phyloP scores from a whole-genome alignment of 1,140 invertebrate genomes.

The Zaprionus nigranus region DNA sequence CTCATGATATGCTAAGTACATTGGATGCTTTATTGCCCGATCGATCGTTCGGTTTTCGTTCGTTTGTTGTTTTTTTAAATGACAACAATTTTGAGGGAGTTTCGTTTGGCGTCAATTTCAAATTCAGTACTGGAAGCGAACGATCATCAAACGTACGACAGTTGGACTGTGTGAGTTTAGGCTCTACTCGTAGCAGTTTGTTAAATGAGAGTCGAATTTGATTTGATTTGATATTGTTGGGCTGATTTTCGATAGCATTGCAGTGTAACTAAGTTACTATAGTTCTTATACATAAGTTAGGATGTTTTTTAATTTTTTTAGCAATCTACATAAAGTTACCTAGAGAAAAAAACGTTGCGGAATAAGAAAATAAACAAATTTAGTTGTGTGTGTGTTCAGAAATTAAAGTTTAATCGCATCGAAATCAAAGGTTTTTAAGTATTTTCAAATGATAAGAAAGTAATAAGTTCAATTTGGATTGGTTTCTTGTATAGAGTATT shows the following conservation, averaged over 20 bases:
- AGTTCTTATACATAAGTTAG: slow-evolving; percentile 54
- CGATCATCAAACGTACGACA: slow-evolving; percentile 62
- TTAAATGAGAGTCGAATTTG: slow-evolving; percentile 54
- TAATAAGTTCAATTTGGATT: slow-evolving; percentile 25
- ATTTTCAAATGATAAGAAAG: slow-evolving; percentile 41
- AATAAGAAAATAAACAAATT: slow-evolving; percentile 70
- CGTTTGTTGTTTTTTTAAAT: slow-evolving; percentile 28
- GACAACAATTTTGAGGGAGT: slow-evolving; percentile 41
- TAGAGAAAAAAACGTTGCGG: slow-evolving; percentile 76
- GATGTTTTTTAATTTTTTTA: slow-evolving; percentile 37
- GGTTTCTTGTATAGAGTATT: slow-evolving; percentile 22
- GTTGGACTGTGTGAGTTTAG: slow-evolving; percentile 69
- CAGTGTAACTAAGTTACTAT: slow-evolving; percentile 77
- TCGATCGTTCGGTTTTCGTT: slow-evolving; percentile 50
- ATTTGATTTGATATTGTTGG: slow-evolving; percentile 37
- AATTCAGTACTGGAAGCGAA: no score
- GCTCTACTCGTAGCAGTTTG: slow-evolving; percentile 55
- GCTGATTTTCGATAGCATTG: slow-evolving; percentile 67
- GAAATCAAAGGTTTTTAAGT: slow-evolving; percentile 32
- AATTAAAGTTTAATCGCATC: slow-evolving; percentile 52
- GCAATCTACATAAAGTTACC: slow-evolving; percentile 84
- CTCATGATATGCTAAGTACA: slow-evolving; percentile 68
- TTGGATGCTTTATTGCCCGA: slow-evolving; percentile 52
- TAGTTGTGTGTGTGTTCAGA: slow-evolving; percentile 52
- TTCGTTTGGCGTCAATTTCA: slow-evolving; percentile 65